These are phyloP conservation scores for Halocynthia roretzi DNA, from an alignment of 23 tunicate genomes.

Conservation along the genomic window DNA sequence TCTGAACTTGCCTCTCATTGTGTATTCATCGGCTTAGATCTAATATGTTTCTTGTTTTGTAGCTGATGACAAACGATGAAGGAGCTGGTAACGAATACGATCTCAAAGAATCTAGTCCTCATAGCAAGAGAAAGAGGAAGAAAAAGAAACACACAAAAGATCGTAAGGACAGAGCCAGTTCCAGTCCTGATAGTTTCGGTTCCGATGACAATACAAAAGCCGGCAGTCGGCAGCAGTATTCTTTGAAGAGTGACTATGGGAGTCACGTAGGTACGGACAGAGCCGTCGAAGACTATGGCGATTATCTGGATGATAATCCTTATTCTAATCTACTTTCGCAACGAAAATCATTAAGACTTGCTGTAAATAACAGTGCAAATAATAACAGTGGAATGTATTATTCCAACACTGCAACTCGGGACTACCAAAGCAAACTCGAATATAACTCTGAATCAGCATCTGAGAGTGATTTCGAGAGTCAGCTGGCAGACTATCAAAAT, in stretches of 20 bases:
- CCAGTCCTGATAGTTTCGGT: slow-evolving; percentile 42
- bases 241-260: background rate
- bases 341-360: slow-evolving; percentile 6
- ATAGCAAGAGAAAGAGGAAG: slow-evolving; percentile 48
- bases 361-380: slow-evolving; percentile 2
- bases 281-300: too few species aligned
- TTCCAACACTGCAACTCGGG: background rate
- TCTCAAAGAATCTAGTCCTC: slow-evolving; percentile 46
- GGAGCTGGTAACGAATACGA: slow-evolving; percentile 48
- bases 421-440: slow-evolving; percentile 27
- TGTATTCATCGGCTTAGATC: background rate
- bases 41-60: background rate
- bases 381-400: slow-evolving; percentile 9
- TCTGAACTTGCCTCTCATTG: too few species aligned
- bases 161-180: slow-evolving; percentile 43
- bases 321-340: background rate
- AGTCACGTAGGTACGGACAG: background rate
- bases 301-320: background rate
- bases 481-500: slow-evolving; percentile 66
- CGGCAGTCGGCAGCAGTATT: background rate
- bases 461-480: slow-evolving; percentile 83
- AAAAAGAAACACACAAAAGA: slow-evolving; percentile 65
- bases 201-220: slow-evolving; percentile 1
- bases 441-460: slow-evolving; percentile 66
- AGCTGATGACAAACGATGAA: slow-evolving; percentile 25